Conservation (phyloP, 2,797 vertebrate species). For the Nannoperca obscura region DNA sequence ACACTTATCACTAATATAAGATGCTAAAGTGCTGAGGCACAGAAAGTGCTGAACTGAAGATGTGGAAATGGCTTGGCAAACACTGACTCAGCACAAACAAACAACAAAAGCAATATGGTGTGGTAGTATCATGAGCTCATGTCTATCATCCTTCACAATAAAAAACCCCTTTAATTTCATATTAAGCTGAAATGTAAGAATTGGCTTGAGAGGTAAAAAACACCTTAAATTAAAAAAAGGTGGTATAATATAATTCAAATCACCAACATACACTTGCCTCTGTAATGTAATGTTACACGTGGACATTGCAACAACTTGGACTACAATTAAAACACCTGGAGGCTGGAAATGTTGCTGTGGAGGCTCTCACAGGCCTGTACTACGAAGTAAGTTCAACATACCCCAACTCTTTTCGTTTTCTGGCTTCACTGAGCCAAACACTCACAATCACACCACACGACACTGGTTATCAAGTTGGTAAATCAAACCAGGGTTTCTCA, state of each 20-base stretch:
- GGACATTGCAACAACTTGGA: neutral
- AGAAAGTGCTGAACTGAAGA: conserved; percentile 8
- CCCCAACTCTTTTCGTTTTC: too few relatives aligned
- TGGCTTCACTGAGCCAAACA: too few relatives aligned
- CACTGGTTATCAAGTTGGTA: too few relatives aligned
- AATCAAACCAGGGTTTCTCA: too few relatives aligned
- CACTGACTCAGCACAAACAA: conserved; percentile 5
- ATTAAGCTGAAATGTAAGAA: neutral
- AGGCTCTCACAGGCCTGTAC: conserved; percentile 9
- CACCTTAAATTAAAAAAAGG: neutral
- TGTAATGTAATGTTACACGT: neutral
- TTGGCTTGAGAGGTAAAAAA: neutral
- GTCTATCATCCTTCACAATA: neutral
- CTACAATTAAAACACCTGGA: conserved; percentile 70
- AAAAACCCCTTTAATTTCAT: neutral
- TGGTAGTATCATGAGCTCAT: neutral
- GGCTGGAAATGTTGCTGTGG: conserved; percentile 67
- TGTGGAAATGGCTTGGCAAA: neutral
- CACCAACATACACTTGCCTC: neutral
- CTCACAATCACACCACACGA: too few relatives aligned
- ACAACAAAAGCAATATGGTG: neutral
- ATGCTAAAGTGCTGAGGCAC: conserved; percentile 30
- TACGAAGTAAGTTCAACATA: too few relatives aligned
- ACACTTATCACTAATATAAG: conserved; percentile 10
- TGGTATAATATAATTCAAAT: neutral